Percentiles rank a stretch among this genome's conserved stretches.
These are phyloP conservation scores for Mactromeris polynyma DNA, from an alignment of 2,888 invertebrate genomes.

Conservation along the genomic window DNA sequence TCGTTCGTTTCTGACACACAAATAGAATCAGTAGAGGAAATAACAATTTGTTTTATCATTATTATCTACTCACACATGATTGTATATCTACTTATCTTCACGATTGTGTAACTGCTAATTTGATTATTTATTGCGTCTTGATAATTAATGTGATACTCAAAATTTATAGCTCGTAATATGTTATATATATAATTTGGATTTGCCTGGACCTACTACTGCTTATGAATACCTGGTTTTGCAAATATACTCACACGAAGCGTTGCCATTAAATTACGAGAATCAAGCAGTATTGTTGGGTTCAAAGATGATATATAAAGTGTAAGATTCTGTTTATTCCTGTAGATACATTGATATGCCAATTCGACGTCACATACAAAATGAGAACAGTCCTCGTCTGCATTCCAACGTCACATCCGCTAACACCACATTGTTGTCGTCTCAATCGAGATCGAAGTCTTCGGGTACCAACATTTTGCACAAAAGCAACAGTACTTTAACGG, in stretches of 20 bases:
- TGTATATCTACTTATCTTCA: too few species aligned
- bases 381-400: conserved; percentile 63
- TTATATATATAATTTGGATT: too few species aligned
- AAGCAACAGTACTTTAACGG: neutral
- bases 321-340: neutral
- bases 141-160: too few species aligned
- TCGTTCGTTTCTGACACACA: too few species aligned
- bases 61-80: too few species aligned
- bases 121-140: too few species aligned
- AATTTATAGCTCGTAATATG: too few species aligned
- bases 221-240: neutral
- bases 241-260: neutral
- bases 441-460: conserved; percentile 5
- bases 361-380: conserved; percentile 83
- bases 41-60: too few species aligned
- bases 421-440: conserved; percentile 39
- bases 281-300: neutral
- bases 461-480: conserved; percentile 1
- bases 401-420: conserved; percentile 26
- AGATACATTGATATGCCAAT: conserved; percentile 84
- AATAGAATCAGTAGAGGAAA: too few species aligned
- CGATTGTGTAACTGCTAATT: too few species aligned
- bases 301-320: neutral
- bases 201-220: too few species aligned
- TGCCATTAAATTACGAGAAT: neutral